Percentiles rank a stretch among this genome's conserved stretches.
phyloP scores from a whole-genome alignment of 2,797 vertebrate genomes.

The Phoeniculus purpureus region DNA sequence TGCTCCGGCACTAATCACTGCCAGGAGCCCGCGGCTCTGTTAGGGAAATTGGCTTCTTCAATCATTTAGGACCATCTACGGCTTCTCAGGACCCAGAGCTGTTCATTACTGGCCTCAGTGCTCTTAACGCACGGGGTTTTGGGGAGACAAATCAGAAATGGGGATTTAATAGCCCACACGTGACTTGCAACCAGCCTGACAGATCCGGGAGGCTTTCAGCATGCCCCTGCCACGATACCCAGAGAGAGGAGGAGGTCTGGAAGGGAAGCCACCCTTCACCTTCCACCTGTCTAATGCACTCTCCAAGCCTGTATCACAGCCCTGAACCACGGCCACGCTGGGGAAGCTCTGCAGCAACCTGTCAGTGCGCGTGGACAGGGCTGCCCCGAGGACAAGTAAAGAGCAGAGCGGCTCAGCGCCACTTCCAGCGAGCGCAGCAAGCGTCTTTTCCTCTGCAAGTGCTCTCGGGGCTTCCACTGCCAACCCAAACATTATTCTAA shows the following conservation, averaged over 20 bases:
- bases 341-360: not conserved
- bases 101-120: not conserved
- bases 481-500: slow-evolving; percentile 54
- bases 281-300: not conserved
- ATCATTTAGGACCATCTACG: not conserved
- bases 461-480: not conserved
- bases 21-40: not conserved
- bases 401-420: not conserved
- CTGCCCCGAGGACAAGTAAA: not conserved
- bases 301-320: not conserved
- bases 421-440: not conserved
- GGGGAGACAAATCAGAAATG: not conserved
- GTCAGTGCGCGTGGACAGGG: not conserved
- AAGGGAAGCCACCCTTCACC: fast-evolving
- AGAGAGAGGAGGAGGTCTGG: not conserved
- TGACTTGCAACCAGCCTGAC: not conserved
- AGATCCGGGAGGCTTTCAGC: not conserved
- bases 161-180: not conserved
- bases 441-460: not conserved
- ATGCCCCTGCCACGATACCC: fast-evolving
- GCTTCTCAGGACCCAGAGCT: not conserved
- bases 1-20: slow-evolving; percentile 32
- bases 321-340: fast-evolving
- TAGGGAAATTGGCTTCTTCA: slow-evolving; percentile 36
- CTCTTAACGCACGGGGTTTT: fast-evolving